These are phyloP conservation scores for Tapirus indicus DNA, from an alignment of 2,797 vertebrate species.

Conservation along the genomic window DNA sequence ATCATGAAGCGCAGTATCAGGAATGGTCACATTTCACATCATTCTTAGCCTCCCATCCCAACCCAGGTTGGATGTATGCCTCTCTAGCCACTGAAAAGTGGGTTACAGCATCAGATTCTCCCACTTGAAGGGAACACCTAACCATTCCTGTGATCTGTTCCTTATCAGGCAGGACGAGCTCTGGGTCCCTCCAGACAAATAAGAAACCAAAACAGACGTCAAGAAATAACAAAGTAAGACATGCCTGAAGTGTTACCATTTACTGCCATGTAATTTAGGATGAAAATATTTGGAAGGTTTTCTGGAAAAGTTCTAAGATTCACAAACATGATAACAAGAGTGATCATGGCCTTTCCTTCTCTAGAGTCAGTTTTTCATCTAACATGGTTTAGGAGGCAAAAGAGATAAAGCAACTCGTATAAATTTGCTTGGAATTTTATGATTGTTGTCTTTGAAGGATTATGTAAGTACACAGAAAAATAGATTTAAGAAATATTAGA, in stretches of 20 bases:
- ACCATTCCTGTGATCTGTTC: neutral
- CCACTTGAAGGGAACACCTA: neutral
- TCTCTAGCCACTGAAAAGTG: neutral
- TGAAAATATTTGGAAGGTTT: neutral
- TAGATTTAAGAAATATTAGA: neutral
- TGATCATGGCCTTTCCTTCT: neutral
- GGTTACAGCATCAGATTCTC: neutral
- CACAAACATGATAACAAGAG: neutral
- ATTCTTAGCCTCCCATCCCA: neutral
- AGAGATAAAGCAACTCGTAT: neutral
- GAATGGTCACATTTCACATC: neutral
- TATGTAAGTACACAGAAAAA: conserved; percentile 15
- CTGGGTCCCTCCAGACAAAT: neutral
- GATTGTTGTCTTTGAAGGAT: neutral
- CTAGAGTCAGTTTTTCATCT: neutral
- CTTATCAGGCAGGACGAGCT: neutral
- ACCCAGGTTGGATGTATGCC: neutral
- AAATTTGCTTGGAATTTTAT: neutral
- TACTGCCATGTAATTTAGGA: neutral
- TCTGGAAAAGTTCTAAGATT: neutral
- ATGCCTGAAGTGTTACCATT: neutral
- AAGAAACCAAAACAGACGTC: neutral
- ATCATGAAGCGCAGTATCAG: neutral
- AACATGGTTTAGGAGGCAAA: neutral
- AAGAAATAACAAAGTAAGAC: neutral